A percentile compares a stretch with the other conserved stretches of the same genome.
Conservation (phyloP, 1,140 invertebrate species). For the Mesaphorura yosii region DNA sequence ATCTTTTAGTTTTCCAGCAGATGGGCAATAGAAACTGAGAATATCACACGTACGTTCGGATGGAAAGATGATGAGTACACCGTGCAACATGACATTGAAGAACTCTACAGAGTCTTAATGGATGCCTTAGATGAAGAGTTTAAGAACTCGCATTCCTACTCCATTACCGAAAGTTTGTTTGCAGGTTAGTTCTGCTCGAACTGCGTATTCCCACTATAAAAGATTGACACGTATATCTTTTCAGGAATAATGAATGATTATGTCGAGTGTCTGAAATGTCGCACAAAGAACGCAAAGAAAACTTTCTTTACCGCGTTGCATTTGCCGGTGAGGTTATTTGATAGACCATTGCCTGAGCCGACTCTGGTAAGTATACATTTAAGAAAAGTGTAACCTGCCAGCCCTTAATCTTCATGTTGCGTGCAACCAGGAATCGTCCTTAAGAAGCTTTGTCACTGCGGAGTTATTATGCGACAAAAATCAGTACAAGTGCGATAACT, state of each 20-base stretch:
- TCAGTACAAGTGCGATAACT: conserved; percentile 81
- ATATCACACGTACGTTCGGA: conserved; percentile 77
- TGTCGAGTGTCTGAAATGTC: conserved; percentile 79
- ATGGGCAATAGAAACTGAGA: conserved; percentile 69
- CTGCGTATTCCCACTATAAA: conserved; percentile 1
- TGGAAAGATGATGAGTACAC: conserved; percentile 83
- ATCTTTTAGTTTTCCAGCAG: conserved; percentile 54
- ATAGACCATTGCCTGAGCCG: conserved; percentile 60
- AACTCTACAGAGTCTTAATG: conserved; percentile 82
- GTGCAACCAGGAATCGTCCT: conserved; percentile 57
- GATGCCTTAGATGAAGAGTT: conserved; percentile 79
- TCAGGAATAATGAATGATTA: conserved; percentile 80
- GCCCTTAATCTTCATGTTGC: background rate
- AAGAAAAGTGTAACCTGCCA: background rate
- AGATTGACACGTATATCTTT: conserved; percentile 35
- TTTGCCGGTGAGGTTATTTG: conserved; percentile 73
- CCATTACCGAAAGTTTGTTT: conserved; percentile 68
- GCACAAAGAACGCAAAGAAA: conserved; percentile 66
- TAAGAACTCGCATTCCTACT: conserved; percentile 67
- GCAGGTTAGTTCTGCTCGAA: conserved; percentile 39
- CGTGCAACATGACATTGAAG: conserved; percentile 72
- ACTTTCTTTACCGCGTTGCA: conserved; percentile 83
- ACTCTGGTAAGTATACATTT: conserved; percentile 52
- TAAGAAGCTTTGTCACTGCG: conserved; percentile 71
- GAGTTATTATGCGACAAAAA: conserved; percentile 76